phyloP scores from a whole-genome alignment of 2,113 vertebrate species.

The Phoxinus phoxinus region DNA sequence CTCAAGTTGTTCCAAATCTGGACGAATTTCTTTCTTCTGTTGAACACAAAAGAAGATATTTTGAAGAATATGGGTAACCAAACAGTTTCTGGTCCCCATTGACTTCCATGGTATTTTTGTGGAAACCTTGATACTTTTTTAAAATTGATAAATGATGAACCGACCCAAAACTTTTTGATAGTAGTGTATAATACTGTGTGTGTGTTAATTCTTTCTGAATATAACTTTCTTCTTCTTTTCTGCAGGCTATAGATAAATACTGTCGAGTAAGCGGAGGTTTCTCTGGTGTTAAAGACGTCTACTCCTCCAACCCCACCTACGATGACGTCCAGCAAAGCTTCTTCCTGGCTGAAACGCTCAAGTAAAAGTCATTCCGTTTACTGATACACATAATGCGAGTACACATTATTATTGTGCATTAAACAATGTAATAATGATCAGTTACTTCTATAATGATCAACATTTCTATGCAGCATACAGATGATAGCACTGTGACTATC shows the following conservation, averaged over 20 bases:
- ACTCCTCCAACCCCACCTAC: constrained; percentile 90
- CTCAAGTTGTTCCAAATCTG: too few relatives aligned
- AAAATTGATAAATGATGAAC: too few relatives aligned
- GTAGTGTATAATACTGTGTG: too few relatives aligned
- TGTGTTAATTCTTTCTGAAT: not conserved
- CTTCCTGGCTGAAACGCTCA: constrained; percentile 97
- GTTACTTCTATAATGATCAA: not conserved
- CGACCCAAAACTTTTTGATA: too few relatives aligned
- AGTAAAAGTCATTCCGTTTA: constrained; percentile 79
- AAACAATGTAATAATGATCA: not conserved
- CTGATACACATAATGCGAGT: not conserved
- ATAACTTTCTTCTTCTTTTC: constrained; percentile 30
- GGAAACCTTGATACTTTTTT: not conserved
- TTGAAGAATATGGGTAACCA: too few relatives aligned
- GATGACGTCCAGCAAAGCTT: constrained; percentile 99
- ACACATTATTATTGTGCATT: not conserved
- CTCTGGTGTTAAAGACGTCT: constrained; percentile 97
- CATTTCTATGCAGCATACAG: not conserved
- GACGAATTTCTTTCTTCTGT: too few relatives aligned
- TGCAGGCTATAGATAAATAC: constrained; percentile 95
- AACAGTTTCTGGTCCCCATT: too few relatives aligned
- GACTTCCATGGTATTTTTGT: not conserved
- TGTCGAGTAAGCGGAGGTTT: constrained; percentile 95
- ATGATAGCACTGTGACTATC: not conserved
- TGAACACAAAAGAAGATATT: too few relatives aligned